Evolutionary conservation across 2,113 vertebrate species (phyloP).

Genomic region (Scatophagus argus): DNA sequence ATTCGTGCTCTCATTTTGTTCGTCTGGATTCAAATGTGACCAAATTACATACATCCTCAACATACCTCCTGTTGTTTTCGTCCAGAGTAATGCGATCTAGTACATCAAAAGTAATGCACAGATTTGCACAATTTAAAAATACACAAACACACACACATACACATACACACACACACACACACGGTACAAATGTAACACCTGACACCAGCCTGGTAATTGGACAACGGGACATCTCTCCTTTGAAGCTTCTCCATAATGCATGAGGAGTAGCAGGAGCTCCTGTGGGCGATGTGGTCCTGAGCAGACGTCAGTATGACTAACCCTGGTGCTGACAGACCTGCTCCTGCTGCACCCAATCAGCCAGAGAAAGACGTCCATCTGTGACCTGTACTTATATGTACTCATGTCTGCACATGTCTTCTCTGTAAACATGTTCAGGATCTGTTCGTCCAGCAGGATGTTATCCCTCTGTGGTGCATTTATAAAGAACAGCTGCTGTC

Average conservation of each 20-base stretch:
- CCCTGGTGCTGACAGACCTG: slow-evolving; percentile 24
- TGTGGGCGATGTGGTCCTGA: slow-evolving; percentile 8
- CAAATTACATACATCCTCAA: no score
- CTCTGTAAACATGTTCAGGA: not conserved
- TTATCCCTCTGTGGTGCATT: not conserved
- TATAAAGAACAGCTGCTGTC: not conserved
- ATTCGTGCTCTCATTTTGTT: not conserved
- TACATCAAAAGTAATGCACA: not conserved
- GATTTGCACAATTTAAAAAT: slow-evolving; percentile 1
- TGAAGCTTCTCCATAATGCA: slow-evolving; percentile 54
- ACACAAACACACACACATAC: not conserved
- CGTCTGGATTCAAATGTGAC: not conserved
- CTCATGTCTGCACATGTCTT: not conserved
- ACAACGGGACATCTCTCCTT: not conserved
- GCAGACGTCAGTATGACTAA: slow-evolving; percentile 9
- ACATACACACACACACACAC: not conserved
- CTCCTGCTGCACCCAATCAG: slow-evolving; percentile 35
- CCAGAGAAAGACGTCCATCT: not conserved
- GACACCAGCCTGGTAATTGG: not conserved
- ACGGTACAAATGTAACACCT: not conserved
- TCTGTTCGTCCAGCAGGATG: not conserved
- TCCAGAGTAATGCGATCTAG: not conserved
- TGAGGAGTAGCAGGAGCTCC: slow-evolving; percentile 12
- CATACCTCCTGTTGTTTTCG: not conserved
- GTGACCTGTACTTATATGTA: not conserved